Conservation (phyloP, 2,113 vertebrate genomes). For the Lichenostomus cassidix region DNA sequence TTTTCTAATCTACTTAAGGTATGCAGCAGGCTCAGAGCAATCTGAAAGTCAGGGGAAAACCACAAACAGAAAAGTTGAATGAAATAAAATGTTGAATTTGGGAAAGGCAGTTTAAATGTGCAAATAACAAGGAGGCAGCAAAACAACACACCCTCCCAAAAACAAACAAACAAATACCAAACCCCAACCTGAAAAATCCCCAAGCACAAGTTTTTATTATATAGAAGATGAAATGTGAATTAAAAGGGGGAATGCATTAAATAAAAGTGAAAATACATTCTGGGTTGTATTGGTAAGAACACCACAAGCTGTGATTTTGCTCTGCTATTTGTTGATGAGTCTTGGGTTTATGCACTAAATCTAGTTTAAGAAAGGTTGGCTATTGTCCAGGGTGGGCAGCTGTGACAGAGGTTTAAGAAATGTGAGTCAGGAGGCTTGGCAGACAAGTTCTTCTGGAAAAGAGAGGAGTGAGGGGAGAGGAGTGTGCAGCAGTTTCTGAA, state of each 20-base stretch:
- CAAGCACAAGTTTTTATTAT: not conserved
- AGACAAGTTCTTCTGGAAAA: not conserved
- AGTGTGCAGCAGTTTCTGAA: not conserved
- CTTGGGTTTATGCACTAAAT: not conserved
- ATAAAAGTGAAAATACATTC: not conserved
- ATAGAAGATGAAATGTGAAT: not conserved
- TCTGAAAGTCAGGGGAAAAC: not conserved
- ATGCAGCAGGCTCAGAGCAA: not conserved
- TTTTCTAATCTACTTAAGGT: not conserved
- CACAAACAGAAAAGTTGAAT: not conserved
- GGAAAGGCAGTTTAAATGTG: not conserved
- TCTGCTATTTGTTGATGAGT: not conserved
- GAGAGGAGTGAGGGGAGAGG: not conserved
- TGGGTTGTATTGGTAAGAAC: not conserved
- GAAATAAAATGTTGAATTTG: not conserved
- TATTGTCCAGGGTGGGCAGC: not conserved
- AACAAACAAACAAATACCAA: not conserved
- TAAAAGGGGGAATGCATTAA: not conserved
- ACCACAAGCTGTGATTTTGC: not conserved
- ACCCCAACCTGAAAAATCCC: not conserved
- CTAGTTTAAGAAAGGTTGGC: not conserved
- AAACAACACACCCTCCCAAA: not conserved
- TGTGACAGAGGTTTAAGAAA: not conserved
- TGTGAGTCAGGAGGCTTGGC: not conserved
- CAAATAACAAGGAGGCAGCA: not conserved